Evolutionary conservation across 2,888 invertebrate genomes (phyloP), one percentile per base, ranked within the genome.

Genomic region (Meloe dianella): DNA sequence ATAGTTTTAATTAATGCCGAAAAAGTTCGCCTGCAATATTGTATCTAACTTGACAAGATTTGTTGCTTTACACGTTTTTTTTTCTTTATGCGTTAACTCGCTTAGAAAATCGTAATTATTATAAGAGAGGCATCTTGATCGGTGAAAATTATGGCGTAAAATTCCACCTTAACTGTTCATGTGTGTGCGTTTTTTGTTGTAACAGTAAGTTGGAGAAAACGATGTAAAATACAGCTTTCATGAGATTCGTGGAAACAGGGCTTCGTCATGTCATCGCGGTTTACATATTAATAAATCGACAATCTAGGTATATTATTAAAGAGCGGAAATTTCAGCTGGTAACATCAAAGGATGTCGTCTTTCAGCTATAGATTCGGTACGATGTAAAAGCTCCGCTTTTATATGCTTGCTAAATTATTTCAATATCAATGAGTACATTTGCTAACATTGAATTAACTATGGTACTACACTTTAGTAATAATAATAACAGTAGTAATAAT

Each of bases 1-100:
- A n/a, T n/a, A 65, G 64, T 68, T 70, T 66, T 70, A 70, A 70
- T 70, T 61, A 68, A 65, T 68, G 56, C 54, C 47, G 7, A 30
- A 47, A 41, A 68, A 68, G 30, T 68, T 68, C 57, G 41, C 59
- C 58, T 58, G 64, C 65, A 58, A 60, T 32, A 59, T 58, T 12
- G n/a, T 38, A 38, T 3, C 35, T 4, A 47, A 6, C 47, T 8
- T 47, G 20, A 47, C 47, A 24, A 51, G 24, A 51, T 51, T 24
- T 24, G 24, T 51, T 51, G 24, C 51, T 51, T 20, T 24, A 12
- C 4, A 24, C 22, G 22, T 51, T 51, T 51, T n/a, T n/a, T n/a
- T n/a, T n/a, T n/a, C n/a, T 47, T 47, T 47, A 20, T 7, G 9
- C 6, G 47, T 20, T 24, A 51, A 51, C 51, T 51, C 51, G 12